These are phyloP conservation scores for Acrocephalus kingi DNA, from an alignment of 2,113 vertebrate genomes.

Conservation along the genomic window DNA sequence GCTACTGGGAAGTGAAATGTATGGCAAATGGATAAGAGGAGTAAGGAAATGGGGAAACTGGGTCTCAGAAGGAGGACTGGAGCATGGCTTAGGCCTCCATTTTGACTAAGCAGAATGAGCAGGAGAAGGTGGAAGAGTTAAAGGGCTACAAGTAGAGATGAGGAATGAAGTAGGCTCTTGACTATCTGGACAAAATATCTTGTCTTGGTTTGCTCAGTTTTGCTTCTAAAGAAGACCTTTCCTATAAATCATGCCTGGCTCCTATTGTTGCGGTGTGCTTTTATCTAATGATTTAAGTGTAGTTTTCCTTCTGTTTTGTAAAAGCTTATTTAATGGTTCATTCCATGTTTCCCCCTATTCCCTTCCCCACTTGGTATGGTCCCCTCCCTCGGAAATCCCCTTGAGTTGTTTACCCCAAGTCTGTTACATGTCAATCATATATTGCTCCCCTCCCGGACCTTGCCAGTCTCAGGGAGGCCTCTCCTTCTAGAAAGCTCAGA, in stretches of 20 bases:
- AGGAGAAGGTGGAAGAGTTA: neutral
- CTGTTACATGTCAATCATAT: too few species aligned
- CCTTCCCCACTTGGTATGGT: too few species aligned
- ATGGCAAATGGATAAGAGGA: neutral
- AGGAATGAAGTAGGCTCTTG: neutral
- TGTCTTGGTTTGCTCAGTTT: neutral
- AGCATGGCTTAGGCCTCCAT: neutral
- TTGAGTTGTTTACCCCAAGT: too few species aligned
- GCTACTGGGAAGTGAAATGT: neutral
- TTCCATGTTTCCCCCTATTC: too few species aligned
- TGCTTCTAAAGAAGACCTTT: neutral
- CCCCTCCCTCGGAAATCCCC: too few species aligned
- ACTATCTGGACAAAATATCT: neutral
- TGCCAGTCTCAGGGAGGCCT: too few species aligned
- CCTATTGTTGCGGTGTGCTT: too few species aligned
- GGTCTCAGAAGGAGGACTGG: neutral
- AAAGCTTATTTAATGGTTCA: too few species aligned
- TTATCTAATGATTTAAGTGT: too few species aligned
- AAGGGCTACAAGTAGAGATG: neutral
- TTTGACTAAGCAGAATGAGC: neutral
- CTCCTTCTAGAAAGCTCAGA: too few species aligned
- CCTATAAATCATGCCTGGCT: neutral
- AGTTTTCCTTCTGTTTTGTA: too few species aligned
- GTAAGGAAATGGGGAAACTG: neutral
- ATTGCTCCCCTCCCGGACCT: too few species aligned